Conservation (phyloP, 1,140 invertebrate species). For the Sarcophaga peregrina region DNA sequence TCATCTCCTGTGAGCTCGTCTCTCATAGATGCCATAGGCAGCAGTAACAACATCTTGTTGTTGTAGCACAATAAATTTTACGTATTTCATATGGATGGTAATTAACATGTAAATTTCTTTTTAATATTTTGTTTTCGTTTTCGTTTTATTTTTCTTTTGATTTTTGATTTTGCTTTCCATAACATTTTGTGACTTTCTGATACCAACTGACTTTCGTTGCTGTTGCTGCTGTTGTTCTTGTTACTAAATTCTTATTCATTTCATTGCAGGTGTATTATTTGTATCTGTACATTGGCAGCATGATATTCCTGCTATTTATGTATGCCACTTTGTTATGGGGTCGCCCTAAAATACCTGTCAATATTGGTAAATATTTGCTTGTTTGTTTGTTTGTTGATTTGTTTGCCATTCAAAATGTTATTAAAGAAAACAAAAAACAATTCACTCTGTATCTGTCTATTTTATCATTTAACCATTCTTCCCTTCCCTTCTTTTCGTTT, state of each 20-base stretch:
- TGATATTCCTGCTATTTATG: conserved; percentile 88
- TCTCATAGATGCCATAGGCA: no score
- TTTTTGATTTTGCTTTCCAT: no score
- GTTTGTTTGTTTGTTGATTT: background rate
- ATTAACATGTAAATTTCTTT: conserved; percentile 17
- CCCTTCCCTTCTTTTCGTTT: background rate
- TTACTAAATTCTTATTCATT: background rate
- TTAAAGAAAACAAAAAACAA: background rate
- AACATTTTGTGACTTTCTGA: no score
- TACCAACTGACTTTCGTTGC: background rate
- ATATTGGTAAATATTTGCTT: conserved; percentile 53
- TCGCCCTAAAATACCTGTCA: conserved; percentile 66
- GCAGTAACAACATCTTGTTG: no score
- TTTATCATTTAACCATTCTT: background rate
- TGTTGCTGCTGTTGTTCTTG: background rate
- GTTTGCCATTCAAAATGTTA: background rate
- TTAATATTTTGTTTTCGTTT: background rate
- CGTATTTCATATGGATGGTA: background rate
- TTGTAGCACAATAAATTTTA: no score
- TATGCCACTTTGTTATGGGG: conserved; percentile 81
- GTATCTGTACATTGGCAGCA: conserved; percentile 90
- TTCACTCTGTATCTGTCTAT: background rate
- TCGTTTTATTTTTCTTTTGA: no score
- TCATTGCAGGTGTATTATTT: conserved; percentile 81
- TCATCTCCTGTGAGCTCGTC: no score